Percentiles rank a stretch among this genome's conserved stretches.
Conservation (phyloP, 2,888 invertebrate species). For the Athalia cordata region DNA sequence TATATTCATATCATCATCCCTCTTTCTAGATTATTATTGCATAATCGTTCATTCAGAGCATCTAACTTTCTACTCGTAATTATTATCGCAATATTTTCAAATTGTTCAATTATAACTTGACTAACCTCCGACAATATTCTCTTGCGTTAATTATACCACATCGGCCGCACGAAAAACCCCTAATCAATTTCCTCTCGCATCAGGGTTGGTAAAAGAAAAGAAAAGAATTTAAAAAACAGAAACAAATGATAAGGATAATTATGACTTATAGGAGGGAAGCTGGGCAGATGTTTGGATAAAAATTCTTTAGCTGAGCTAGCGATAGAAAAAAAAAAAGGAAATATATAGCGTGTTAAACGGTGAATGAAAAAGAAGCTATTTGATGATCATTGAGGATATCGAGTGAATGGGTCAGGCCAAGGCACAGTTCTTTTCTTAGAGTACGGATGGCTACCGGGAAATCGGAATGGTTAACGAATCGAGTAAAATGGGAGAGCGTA, state of each 20-base stretch:
- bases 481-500: conserved; percentile 3
- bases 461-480: background rate
- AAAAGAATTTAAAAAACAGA: background rate
- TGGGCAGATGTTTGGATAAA: background rate
- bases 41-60: background rate
- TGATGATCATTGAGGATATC: conserved; percentile 28
- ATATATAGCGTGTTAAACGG: conserved; percentile 7
- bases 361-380: conserved; percentile 13
- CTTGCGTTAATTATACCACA: background rate
- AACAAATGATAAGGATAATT: background rate
- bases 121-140: background rate
- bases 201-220: background rate
- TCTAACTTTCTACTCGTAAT: background rate
- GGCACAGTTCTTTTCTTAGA: conserved; percentile 44
- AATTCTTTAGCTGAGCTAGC: no score
- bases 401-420: conserved; percentile 42
- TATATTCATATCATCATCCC: no score
- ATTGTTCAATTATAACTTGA: background rate
- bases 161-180: no score
- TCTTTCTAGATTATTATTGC: no score
- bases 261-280: background rate
- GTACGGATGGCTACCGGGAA: conserved; percentile 22
- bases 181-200: no score
- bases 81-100: background rate
- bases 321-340: background rate